Percentiles rank a stretch among this genome's conserved stretches.
Conservation (phyloP, 2,888 invertebrate species). For the Euproctis similis region DNA sequence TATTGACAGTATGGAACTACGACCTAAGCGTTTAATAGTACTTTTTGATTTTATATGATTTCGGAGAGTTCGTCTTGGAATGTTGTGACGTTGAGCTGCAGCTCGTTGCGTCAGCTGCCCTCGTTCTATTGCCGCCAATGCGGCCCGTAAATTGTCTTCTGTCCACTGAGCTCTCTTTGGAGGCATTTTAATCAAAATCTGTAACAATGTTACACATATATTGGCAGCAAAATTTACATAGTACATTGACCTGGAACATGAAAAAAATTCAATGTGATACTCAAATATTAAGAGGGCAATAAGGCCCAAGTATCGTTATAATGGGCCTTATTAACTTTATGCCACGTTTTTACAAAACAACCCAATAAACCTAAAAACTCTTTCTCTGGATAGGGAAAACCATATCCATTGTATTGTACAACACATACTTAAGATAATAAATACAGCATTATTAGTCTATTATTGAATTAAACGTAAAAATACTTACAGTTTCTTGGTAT, state of each 20-base stretch:
- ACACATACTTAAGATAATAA: no score
- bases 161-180: slow-evolving; percentile 1
- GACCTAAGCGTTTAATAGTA: slow-evolving; percentile 17
- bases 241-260: slow-evolving; percentile 1
- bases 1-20: slow-evolving; percentile 16
- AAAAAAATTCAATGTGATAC: neutral
- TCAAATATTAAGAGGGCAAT: neutral
- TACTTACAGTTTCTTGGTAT: no score
- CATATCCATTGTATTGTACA: no score
- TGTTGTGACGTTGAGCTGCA: slow-evolving; percentile 18
- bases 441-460: no score
- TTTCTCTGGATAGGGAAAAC: no score
- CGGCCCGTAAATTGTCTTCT: slow-evolving; percentile 4
- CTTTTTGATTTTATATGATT: slow-evolving; percentile 15
- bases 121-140: slow-evolving; percentile 17
- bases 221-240: neutral
- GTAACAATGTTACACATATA: neutral
- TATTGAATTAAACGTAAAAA: no score
- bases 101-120: slow-evolving; percentile 14
- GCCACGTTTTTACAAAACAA: no score
- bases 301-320: no score
- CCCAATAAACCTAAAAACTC: no score
- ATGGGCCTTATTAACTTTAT: no score
- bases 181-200: slow-evolving; percentile 1
- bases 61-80: slow-evolving; percentile 24